Conservation (phyloP, 2,888 invertebrate genomes). For the Macrosoma leucophasiata region DNA sequence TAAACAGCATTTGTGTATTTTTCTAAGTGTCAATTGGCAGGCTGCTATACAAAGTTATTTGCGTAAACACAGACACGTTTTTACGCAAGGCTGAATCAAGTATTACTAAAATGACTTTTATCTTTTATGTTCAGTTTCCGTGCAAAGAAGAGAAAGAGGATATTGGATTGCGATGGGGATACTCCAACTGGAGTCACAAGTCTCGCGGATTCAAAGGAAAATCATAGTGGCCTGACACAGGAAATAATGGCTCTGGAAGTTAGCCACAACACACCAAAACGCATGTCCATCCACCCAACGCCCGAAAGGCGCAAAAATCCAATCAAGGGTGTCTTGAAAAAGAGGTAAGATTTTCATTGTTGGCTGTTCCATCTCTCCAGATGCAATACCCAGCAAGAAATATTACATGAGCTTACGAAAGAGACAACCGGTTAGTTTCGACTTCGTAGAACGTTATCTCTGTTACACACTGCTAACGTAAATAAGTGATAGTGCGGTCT, state of each 20-base stretch:
- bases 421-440: too few species aligned
- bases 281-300: slow-evolving; percentile 70
- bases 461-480: too few species aligned
- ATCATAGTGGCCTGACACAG: slow-evolving; percentile 81
- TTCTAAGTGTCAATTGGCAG: too few species aligned
- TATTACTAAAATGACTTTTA: background rate
- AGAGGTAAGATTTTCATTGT: slow-evolving; percentile 63
- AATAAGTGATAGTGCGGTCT: too few species aligned
- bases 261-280: slow-evolving; percentile 80
- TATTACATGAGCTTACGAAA: too few species aligned
- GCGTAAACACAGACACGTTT: too few species aligned
- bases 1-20: too few species aligned
- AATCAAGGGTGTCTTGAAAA: slow-evolving; percentile 77
- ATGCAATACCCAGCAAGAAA: too few species aligned
- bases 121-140: slow-evolving; percentile 52
- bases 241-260: slow-evolving; percentile 81
- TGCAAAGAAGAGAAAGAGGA: slow-evolving; percentile 77
- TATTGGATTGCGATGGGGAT: slow-evolving; percentile 65
- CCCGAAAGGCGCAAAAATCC: slow-evolving; percentile 69
- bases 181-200: slow-evolving; percentile 63
- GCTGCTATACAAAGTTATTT: too few species aligned
- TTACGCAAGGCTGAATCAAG: too few species aligned
- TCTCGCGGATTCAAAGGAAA: slow-evolving; percentile 54
- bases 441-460: too few species aligned
- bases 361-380: too few species aligned